A percentile compares a stretch with the other conserved stretches of the same genome.
phyloP scores from a whole-genome alignment of 2,888 invertebrate genomes.

The Lamellibrachia satsuma region DNA sequence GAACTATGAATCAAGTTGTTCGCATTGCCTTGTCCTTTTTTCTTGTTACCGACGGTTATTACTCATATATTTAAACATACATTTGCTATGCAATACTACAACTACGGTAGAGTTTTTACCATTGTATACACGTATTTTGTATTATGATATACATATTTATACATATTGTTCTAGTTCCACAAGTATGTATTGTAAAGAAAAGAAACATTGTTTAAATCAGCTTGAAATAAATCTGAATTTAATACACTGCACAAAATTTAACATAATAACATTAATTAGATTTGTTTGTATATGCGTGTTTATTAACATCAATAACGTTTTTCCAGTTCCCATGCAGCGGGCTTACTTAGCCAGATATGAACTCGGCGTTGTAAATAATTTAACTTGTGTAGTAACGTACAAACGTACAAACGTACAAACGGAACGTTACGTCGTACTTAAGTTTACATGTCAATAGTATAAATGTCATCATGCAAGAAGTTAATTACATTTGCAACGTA shows the following conservation, averaged over 20 bases:
- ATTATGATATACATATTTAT: neutral
- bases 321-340: neutral
- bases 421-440: neutral
- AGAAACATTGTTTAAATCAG: neutral
- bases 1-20: constrained; percentile 5
- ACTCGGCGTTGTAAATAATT: neutral
- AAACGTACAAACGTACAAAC: neutral
- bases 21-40: neutral
- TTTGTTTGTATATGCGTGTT: neutral
- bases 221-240: neutral
- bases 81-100: neutral
- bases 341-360: neutral
- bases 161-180: neutral
- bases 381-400: neutral
- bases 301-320: neutral
- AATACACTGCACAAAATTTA: neutral
- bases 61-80: neutral
- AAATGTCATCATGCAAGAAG: neutral
- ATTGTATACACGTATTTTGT: neutral
- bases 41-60: neutral
- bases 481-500: neutral
- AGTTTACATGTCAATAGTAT: neutral
- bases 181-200: neutral
- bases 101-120: neutral
- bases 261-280: neutral